Evolutionary conservation across 2,797 vertebrate genomes (phyloP), one percentile per base, ranked within the genome.

Genomic region (Sebastes miniatus): DNA sequence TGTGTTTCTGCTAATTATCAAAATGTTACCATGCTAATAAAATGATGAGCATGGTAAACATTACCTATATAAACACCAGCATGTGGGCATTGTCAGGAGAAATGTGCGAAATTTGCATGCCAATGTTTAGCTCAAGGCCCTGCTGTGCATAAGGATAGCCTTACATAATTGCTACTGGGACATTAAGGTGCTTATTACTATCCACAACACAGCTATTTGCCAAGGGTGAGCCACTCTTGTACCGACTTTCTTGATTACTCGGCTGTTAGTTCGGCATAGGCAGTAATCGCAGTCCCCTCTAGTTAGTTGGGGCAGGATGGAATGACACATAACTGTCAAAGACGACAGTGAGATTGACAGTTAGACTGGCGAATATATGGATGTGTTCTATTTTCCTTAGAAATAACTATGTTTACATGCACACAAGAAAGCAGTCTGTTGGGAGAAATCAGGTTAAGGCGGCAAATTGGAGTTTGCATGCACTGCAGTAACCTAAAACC

Each of bases 391-490:
- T 71, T 79, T 66, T 66, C 36, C 59, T 67, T 74, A 12, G 56
- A 68, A 73, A 59, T 69, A 43, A n/a, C 24, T 22, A n/a, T n/a
- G 31, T 72, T 59, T 72, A 68, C 34, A 81, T 36, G 27, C 25
- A 43, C 39, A 63, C 16, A 59, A 72, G 27, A 67, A 71, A 24
- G 34, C 18, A 18, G 36, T 64, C 59, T 72, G 70, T 61, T 56
- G 50, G 52, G 36, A 64, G 13, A 65, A 58, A 73, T 69, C 20
- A 1, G 3, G 56, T 79, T 31, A 52, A n/a, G 25, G 72, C 43
- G 61, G 25, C 25, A 79, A 58, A 83, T 69, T 69, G 32, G n/a
- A 75, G 39, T 80, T 68, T 43, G 25, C 39, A 56, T 79, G 27
- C 69, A 54, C 56, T 34, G 52, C 36, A 58, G 47, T 71, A 76